phyloP scores from a whole-genome alignment of 1,140 invertebrate genomes.

The Nixonia krombeini region DNA sequence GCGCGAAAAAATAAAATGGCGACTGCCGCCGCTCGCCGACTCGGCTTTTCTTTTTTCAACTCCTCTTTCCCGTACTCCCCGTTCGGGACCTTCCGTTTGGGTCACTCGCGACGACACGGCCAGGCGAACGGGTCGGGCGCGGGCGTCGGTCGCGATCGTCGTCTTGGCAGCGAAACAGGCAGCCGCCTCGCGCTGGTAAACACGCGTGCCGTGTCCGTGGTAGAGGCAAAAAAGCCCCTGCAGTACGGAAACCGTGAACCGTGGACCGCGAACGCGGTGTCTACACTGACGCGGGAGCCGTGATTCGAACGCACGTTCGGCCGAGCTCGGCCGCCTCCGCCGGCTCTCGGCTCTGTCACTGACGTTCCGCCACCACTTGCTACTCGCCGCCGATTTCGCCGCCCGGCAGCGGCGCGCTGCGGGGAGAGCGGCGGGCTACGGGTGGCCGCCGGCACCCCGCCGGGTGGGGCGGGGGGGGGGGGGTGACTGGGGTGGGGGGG shows the following conservation, averaged over 20 bases:
- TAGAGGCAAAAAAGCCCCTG: slow-evolving; percentile 41
- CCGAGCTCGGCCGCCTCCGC: slow-evolving; percentile 57
- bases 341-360: slow-evolving; percentile 48
- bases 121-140: background rate
- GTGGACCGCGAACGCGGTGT: slow-evolving; percentile 72
- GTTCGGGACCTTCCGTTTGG: background rate
- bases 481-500: no score
- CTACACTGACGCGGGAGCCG: slow-evolving; percentile 71
- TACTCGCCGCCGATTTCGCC: slow-evolving; percentile 15
- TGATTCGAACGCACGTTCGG: slow-evolving; percentile 70
- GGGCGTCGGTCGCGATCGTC: background rate
- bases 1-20: no score
- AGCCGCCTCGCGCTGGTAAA: slow-evolving; percentile 22
- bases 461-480: no score
- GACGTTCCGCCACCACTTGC: slow-evolving; percentile 47
- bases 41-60: background rate
- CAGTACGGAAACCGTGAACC: slow-evolving; percentile 68
- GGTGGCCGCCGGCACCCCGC: background rate
- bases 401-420: no score
- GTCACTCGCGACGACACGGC: background rate
- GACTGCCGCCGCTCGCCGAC: no score
- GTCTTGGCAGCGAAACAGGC: background rate
- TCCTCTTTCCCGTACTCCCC: background rate
- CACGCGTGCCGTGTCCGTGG: slow-evolving; percentile 32
- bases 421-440: background rate